Conservation (phyloP, 2,888 invertebrate genomes). For the Petrolisthes cinctipes region DNA sequence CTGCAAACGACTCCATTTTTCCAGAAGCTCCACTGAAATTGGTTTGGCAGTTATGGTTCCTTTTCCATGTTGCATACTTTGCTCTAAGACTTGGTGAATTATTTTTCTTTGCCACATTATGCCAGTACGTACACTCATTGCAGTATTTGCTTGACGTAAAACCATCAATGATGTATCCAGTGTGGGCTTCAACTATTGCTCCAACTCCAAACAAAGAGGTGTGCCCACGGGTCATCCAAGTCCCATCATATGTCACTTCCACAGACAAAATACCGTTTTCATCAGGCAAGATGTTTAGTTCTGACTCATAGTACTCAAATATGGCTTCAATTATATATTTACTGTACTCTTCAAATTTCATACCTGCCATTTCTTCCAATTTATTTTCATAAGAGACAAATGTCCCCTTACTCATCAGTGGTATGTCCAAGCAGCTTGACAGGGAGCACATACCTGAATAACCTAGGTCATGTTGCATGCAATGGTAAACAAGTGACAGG, state of each 20-base stretch:
- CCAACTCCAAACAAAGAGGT: neutral
- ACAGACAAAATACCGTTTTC: constrained; percentile 1
- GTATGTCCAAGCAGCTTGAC: neutral
- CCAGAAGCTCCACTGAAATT: neutral
- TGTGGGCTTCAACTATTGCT: neutral
- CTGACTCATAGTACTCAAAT: neutral
- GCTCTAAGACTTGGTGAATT: neutral
- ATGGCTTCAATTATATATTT: neutral
- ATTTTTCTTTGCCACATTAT: neutral
- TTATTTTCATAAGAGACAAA: neutral
- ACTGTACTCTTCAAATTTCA: neutral
- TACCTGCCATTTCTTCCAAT: neutral
- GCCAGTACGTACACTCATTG: neutral
- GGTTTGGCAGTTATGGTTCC: neutral
- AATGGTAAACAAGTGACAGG: neutral
- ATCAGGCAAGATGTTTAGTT: neutral
- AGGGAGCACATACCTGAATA: neutral
- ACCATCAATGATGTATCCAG: neutral
- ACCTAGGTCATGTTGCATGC: neutral
- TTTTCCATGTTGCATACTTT: neutral
- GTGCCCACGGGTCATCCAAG: neutral
- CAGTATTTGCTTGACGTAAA: neutral
- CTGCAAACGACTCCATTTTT: neutral
- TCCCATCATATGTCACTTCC: neutral
- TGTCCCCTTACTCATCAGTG: neutral